Evolutionary conservation across 2,113 vertebrate genomes (phyloP).

Genomic region (Cryptomyrus ogoouensis): DNA sequence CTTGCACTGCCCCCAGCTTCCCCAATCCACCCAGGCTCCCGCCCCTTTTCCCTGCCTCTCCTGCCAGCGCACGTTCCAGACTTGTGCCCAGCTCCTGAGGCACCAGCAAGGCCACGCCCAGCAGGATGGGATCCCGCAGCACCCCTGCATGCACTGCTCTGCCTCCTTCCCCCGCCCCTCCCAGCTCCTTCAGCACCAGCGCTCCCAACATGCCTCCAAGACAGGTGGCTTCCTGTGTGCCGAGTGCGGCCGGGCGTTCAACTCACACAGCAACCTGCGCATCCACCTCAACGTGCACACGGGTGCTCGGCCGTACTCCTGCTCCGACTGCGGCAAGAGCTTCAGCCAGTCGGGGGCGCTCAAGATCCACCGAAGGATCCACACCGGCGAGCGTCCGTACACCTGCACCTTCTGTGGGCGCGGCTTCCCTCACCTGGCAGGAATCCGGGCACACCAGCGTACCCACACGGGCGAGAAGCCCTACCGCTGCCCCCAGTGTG

Average conservation of each 20-base stretch:
- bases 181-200: constrained; percentile 68
- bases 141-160: constrained; percentile 64
- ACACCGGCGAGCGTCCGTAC: constrained; percentile 58
- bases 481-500: constrained; percentile 68
- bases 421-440: constrained; percentile 66
- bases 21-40: constrained; percentile 33
- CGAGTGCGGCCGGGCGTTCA: constrained; percentile 64
- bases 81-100: constrained; percentile 46
- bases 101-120: constrained; percentile 44
- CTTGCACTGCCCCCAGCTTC: constrained; percentile 45
- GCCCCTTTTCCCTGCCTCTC: constrained; percentile 48
- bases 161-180: constrained; percentile 60
- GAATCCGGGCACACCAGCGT: constrained; percentile 63
- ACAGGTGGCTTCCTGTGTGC: constrained; percentile 58
- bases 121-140: constrained; percentile 33
- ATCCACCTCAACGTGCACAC: constrained; percentile 71
- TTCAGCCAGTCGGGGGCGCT: constrained; percentile 72
- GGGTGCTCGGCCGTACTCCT: constrained; percentile 65
- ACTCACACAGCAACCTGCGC: constrained; percentile 70
- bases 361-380: constrained; percentile 68
- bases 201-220: constrained; percentile 55
- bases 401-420: constrained; percentile 57
- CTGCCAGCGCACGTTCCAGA: constrained; percentile 49
- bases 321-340: constrained; percentile 66
- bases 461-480: constrained; percentile 71